These are phyloP conservation scores for Champsocephalus gunnari DNA, from an alignment of 2,797 vertebrate species.

Conservation along the genomic window DNA sequence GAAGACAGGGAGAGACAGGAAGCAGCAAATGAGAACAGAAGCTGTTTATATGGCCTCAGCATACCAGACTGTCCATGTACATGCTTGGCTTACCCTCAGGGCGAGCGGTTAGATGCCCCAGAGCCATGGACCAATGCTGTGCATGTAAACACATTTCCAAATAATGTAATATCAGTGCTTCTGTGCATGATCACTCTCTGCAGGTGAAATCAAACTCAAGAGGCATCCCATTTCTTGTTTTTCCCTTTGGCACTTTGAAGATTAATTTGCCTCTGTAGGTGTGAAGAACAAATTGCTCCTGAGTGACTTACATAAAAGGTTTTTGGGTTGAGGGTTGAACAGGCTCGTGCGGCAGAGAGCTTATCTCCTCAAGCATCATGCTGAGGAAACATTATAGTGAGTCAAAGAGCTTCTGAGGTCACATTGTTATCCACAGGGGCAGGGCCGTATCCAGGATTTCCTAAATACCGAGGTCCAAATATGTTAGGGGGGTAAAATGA, in stretches of 20 bases:
- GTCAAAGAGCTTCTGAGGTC: conserved; percentile 29
- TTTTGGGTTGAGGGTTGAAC: conserved; percentile 23
- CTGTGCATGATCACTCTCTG: conserved; percentile 8
- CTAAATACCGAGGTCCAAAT: no score
- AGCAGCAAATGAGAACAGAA: conserved; percentile 77
- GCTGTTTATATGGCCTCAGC: conserved; percentile 66
- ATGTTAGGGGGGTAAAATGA: no score
- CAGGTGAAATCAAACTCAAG: conserved; percentile 43
- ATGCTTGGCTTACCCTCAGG: conserved; percentile 51
- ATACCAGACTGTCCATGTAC: conserved; percentile 66
- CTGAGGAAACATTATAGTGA: conserved; percentile 22
- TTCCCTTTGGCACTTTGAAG: neutral
- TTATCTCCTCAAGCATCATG: conserved; percentile 24
- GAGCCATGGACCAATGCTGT: conserved; percentile 32
- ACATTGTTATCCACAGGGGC: conserved; percentile 11
- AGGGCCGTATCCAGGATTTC: no score
- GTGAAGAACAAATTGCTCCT: conserved; percentile 9
- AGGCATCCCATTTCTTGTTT: neutral
- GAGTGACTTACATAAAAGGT: conserved; percentile 8
- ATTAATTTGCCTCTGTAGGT: neutral
- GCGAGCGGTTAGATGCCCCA: conserved; percentile 49
- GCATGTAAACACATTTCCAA: conserved; percentile 48
- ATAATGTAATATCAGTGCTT: conserved; percentile 19
- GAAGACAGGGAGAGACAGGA: conserved; percentile 67
- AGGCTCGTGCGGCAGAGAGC: conserved; percentile 10